Conservation (phyloP, 2,113 vertebrate species). For the Gulo gulo region DNA sequence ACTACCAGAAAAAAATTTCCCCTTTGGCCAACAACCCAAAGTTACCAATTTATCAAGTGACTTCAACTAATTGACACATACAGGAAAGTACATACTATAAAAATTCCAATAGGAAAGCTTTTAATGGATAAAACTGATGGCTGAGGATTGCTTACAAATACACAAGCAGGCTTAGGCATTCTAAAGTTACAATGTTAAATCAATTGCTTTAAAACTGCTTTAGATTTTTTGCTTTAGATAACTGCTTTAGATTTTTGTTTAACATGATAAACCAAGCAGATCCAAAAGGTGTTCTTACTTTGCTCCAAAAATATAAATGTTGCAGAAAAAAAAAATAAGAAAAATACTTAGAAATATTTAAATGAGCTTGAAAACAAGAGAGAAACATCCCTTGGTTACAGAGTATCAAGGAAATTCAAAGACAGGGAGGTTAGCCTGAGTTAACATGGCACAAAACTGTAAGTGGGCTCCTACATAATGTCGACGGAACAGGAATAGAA, state of each 20-base stretch:
- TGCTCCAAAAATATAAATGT: neutral
- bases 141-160: neutral
- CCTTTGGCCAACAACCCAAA: neutral
- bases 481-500: neutral
- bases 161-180: neutral
- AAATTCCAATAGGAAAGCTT: neutral
- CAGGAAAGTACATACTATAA: neutral
- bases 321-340: neutral
- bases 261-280: neutral
- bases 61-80: neutral
- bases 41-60: neutral
- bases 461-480: neutral
- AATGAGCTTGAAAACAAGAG: neutral
- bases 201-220: neutral
- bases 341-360: constrained; percentile 11
- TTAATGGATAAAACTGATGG: neutral
- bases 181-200: neutral
- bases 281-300: neutral
- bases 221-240: neutral
- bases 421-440: neutral
- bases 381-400: neutral
- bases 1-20: neutral
- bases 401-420: neutral
- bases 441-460: neutral
- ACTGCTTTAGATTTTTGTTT: neutral